phyloP scores from a whole-genome alignment of 2,888 invertebrate genomes.

The Phrixothrix hirtus region DNA sequence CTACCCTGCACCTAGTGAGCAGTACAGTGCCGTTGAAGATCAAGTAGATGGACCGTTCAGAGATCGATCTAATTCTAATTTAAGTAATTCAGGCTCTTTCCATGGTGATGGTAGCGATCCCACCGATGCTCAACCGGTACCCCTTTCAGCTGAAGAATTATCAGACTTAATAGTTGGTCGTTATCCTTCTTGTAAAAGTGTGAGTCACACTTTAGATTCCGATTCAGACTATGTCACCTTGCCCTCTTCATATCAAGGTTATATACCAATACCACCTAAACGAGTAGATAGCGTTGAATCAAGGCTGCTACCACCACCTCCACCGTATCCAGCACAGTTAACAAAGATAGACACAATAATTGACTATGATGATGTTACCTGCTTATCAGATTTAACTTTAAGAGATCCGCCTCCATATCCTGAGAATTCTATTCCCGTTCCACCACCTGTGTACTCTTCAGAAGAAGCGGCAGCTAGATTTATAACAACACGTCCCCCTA shows the following conservation, averaged over 20 bases:
- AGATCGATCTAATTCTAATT: slow-evolving; percentile 75
- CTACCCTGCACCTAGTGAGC: slow-evolving; percentile 46
- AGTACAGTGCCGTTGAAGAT: slow-evolving; percentile 47
- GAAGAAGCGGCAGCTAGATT: slow-evolving; percentile 77
- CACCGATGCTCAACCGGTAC: slow-evolving; percentile 73
- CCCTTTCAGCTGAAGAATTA: slow-evolving; percentile 80
- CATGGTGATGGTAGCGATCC: slow-evolving; percentile 90
- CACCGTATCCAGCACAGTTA: slow-evolving; percentile 47
- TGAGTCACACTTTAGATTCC: slow-evolving; percentile 83
- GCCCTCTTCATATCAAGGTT: slow-evolving; percentile 58
- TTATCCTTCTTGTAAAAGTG: slow-evolving; percentile 77
- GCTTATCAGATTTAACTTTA: slow-evolving; percentile 47
- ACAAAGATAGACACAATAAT: slow-evolving; percentile 51
- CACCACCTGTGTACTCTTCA: slow-evolving; percentile 64
- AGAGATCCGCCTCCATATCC: slow-evolving; percentile 73
- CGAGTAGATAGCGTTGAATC: slow-evolving; percentile 65
- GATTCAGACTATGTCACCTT: slow-evolving; percentile 89
- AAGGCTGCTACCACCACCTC: slow-evolving; percentile 56
- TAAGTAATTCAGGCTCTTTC: slow-evolving; percentile 78
- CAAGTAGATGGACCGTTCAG: slow-evolving; percentile 62
- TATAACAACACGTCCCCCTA: slow-evolving; percentile 76
- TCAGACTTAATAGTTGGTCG: slow-evolving; percentile 82
- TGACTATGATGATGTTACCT: slow-evolving; percentile 46
- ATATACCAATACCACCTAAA: slow-evolving; percentile 70
- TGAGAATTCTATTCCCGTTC: slow-evolving; percentile 56